phyloP scores from a whole-genome alignment of 2,113 vertebrate genomes.

The Chloropsis hardwickii region DNA sequence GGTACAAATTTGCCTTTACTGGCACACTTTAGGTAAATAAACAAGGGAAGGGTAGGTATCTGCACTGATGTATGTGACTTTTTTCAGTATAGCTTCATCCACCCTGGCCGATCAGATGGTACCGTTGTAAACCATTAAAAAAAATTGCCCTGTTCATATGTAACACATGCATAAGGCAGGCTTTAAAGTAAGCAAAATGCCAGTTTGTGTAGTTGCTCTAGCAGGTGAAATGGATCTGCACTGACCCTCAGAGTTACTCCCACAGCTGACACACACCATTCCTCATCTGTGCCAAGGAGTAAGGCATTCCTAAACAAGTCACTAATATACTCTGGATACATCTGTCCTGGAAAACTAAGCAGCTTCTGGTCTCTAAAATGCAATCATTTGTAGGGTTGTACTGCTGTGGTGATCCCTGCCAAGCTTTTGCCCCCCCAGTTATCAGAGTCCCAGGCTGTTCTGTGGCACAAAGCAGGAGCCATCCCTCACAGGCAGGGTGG shows the following conservation, averaged over 20 bases:
- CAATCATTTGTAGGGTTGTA: not conserved
- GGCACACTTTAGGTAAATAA: not conserved
- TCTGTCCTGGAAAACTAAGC: not conserved
- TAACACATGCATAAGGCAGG: not conserved
- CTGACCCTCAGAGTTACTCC: not conserved
- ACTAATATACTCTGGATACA: not conserved
- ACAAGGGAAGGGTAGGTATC: not conserved
- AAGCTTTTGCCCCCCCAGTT: not conserved
- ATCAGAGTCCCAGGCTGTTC: not conserved
- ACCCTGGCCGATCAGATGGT: not conserved
- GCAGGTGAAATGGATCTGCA: not conserved
- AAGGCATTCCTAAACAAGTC: not conserved
- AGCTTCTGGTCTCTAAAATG: not conserved
- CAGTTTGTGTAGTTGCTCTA: not conserved
- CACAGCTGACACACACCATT: not conserved
- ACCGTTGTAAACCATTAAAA: not conserved
- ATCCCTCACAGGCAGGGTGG: not conserved
- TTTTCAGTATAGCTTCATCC: not conserved
- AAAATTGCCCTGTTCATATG: not conserved
- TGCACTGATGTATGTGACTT: not conserved
- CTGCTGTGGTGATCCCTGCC: not conserved
- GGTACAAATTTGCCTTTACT: not conserved
- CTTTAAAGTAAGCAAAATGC: not conserved
- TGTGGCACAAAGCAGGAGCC: not conserved
- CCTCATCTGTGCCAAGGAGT: not conserved